Base-by-base conservation (phyloP, 92 coral and sea anemone species). In the Parazoanthus darwini region DNA sequence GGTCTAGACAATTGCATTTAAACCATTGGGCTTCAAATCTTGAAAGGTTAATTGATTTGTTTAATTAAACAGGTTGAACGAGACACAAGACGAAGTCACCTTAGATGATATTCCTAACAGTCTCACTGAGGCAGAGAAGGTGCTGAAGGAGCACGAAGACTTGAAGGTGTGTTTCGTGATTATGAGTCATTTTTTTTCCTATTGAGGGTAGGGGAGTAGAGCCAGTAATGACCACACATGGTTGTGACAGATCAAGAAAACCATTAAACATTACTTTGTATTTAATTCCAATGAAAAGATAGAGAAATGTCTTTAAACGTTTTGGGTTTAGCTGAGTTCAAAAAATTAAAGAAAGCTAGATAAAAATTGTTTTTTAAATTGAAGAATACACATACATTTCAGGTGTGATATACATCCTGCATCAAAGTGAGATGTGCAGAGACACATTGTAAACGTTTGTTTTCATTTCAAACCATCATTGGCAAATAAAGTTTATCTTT, bases 41-140 rank as follows among this genome's bases (percentile, higher is more conserved):
- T 25, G 35, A n/a, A 79, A 9, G 26, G 13, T 88, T 48, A 48
- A 48, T 48, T 48, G 11, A 11, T 48, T 48, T 48, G 51, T 77
- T 79, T 80, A 3, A 23, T 59, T 38, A 16, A 66, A 42, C 75
- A 96, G 99, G 99, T 78, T 97, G 85, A 91, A 91, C 73, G 93
- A 92, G 81, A 95, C 98, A 0, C 98, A 97, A 86, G 93, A 95
- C 73, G 94, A 97, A 43, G 98, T 96, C 44, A 96, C 98, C 1
- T 90, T 96, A 26, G 99, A 95, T 25, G 99, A 97, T 38, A 94
- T 97, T 85, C 98, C 99, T 2, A 94, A 94, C 82, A 95, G 98
- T 33, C 91, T 97, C 72, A 71, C 96, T n/a, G 99, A 97, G 59
- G 99, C 99, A 18, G 99, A 97, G 91, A 91, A 90, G 68, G 90